Evolutionary conservation across 35 echinoderm and acorn worm genomes (phyloP).

Genomic region (Ophiothrix spiculata): DNA sequence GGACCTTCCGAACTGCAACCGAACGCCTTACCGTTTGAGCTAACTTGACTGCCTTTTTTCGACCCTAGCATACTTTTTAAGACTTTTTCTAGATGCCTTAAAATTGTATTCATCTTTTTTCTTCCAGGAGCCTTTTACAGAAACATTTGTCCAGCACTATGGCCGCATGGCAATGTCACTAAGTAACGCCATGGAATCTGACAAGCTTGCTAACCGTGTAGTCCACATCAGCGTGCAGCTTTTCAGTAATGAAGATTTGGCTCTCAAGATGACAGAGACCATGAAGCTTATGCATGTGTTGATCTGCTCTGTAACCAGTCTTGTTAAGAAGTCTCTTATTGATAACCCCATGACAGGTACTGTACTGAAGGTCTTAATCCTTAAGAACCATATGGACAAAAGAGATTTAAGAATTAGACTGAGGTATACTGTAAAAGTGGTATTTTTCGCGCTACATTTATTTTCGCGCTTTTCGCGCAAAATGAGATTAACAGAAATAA

Average conservation of each 20-base stretch:
- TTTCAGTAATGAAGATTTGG: slow-evolving; percentile 88
- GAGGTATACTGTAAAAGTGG: no score
- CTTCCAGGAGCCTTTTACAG: slow-evolving; percentile 74
- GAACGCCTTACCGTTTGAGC: no score
- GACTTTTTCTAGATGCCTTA: no score
- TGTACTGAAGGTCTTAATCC: no score
- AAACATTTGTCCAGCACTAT: slow-evolving; percentile 83
- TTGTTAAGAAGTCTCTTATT: slow-evolving; percentile 54
- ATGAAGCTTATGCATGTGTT: slow-evolving; percentile 73
- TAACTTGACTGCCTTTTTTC: no score
- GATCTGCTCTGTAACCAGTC: slow-evolving; percentile 56
- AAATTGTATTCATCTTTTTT: not conserved
- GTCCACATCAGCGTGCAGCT: slow-evolving; percentile 98
- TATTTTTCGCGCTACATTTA: no score
- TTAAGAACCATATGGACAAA: no score
- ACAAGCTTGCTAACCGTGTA: slow-evolving; percentile 66
- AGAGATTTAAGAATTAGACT: no score
- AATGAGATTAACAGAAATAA: no score
- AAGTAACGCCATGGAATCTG: slow-evolving; percentile 35
- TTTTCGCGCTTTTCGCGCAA: no score
- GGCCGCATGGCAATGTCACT: slow-evolving; percentile 81
- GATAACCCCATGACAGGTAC: slow-evolving; percentile 60
- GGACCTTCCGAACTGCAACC: no score
- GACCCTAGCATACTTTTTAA: no score
- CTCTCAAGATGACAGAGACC: slow-evolving; percentile 60